Percentiles rank a stretch among this genome's conserved stretches.
phyloP scores from a whole-genome alignment of 2,113 vertebrate species.

The Sprattus sprattus region DNA sequence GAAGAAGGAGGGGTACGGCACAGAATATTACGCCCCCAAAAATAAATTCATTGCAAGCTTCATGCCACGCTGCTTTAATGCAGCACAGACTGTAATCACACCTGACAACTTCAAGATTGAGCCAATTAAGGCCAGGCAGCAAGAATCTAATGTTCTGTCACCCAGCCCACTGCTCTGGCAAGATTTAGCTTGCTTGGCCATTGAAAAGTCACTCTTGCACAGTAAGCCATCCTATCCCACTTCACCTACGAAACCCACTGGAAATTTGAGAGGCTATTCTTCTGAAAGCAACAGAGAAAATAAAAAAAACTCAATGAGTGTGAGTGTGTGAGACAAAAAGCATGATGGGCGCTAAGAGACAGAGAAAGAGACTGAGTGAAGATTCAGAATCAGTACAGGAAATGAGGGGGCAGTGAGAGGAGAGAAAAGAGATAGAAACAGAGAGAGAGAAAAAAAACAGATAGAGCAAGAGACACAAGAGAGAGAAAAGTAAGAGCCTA shows the following conservation, averaged over 20 bases:
- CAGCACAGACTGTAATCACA: slow-evolving; percentile 61
- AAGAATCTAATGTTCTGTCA: slow-evolving; percentile 69
- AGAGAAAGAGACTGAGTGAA: background rate
- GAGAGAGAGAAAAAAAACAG: background rate
- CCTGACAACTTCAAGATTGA: slow-evolving; percentile 73
- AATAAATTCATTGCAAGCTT: slow-evolving; percentile 55
- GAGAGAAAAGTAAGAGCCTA: background rate
- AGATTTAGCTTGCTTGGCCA: slow-evolving; percentile 56
- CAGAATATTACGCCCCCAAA: slow-evolving; percentile 51
- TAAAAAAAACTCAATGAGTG: background rate
- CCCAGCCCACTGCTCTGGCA: slow-evolving; percentile 61
- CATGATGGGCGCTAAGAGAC: background rate
- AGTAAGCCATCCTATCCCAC: slow-evolving; percentile 14
- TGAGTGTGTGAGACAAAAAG: background rate
- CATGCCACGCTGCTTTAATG: slow-evolving; percentile 45
- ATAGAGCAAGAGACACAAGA: background rate
- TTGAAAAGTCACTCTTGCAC: slow-evolving; percentile 45
- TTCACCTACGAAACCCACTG: background rate
- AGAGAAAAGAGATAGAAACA: background rate
- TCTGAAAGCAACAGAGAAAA: background rate
- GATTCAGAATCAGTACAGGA: background rate
- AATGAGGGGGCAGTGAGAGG: background rate
- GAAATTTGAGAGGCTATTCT: background rate
- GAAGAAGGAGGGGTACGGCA: slow-evolving; percentile 40
- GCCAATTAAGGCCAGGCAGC: slow-evolving; percentile 70